Percentiles rank a stretch among this genome's conserved stretches.
Conservation (phyloP, 1,140 invertebrate genomes). For the Drosophila melanica region DNA sequence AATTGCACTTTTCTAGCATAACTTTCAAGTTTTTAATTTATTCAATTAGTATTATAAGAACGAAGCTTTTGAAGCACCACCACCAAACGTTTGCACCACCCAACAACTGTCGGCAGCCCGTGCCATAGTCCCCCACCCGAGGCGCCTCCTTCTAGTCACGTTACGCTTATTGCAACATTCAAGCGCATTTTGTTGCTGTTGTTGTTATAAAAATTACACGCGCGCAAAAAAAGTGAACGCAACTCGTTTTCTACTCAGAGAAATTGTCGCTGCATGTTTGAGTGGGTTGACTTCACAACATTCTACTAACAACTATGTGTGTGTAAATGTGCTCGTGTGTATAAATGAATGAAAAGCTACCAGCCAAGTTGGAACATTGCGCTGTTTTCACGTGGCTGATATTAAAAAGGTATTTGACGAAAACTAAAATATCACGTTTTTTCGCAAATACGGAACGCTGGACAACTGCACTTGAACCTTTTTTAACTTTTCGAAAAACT, state of each 20-base stretch:
- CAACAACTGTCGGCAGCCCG: neutral
- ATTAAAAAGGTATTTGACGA: constrained; percentile 55
- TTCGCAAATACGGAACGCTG: neutral
- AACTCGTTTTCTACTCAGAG: constrained; percentile 71
- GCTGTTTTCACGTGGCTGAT: constrained; percentile 2
- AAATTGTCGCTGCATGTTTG: constrained; percentile 74
- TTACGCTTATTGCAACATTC: constrained; percentile 52
- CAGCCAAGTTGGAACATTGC: neutral
- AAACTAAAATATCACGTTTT: neutral
- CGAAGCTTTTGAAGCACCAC: constrained; percentile 34
- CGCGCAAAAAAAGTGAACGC: constrained; percentile 53
- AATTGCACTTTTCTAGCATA: constrained; percentile 30
- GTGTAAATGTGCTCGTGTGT: neutral
- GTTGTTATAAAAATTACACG: constrained; percentile 59
- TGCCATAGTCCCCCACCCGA: neutral
- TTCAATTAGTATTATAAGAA: constrained; percentile 67
- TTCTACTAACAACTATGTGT: neutral
- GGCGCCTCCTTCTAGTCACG: constrained; percentile 3
- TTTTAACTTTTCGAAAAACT: constrained; percentile 15
- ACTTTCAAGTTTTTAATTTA: constrained; percentile 72
- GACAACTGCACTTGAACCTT: constrained; percentile 5
- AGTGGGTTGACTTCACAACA: constrained; percentile 41
- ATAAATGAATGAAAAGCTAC: neutral
- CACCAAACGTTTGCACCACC: constrained; percentile 41
- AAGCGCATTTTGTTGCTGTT: constrained; percentile 63